A percentile compares a stretch with the other conserved stretches of the same genome.
phyloP scores from a whole-genome alignment of 2,113 vertebrate species.

The Phalacrocorax brasilianus region DNA sequence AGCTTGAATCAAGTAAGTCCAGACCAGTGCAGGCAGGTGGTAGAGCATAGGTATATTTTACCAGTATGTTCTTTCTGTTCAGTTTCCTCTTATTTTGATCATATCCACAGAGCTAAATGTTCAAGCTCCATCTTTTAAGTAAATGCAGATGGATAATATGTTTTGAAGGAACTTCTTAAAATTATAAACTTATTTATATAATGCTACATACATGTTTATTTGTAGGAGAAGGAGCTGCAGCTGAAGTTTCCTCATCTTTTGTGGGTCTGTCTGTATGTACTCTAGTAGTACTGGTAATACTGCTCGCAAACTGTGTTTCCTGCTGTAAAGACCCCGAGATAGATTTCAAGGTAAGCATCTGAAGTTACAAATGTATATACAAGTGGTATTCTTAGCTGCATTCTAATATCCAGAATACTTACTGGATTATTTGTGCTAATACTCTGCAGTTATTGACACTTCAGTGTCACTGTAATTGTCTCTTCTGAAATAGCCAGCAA shows the following conservation, averaged over 20 bases:
- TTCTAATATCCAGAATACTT: neutral
- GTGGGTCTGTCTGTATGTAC: constrained; percentile 82
- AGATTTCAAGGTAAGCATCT: constrained; percentile 91
- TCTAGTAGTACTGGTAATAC: constrained; percentile 80
- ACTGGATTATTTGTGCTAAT: neutral
- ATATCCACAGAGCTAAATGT: neutral
- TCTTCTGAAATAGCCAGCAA: neutral
- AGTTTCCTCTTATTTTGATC: neutral
- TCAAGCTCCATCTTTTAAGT: neutral
- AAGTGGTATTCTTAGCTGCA: neutral
- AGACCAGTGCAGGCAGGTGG: neutral
- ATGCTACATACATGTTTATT: neutral
- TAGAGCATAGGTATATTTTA: neutral
- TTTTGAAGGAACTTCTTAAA: neutral
- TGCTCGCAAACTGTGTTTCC: constrained; percentile 89
- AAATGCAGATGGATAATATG: neutral
- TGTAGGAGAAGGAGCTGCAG: constrained; percentile 67
- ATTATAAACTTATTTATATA: neutral
- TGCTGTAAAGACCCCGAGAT: constrained; percentile 97
- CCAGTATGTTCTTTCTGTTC: neutral
- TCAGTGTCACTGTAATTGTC: neutral
- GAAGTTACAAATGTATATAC: neutral
- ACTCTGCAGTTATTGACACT: neutral
- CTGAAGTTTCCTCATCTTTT: constrained; percentile 73
- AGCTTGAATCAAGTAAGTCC: neutral